Conservation (phyloP, 2,113 vertebrate species). For the Paradoxurus hermaphroditus region DNA sequence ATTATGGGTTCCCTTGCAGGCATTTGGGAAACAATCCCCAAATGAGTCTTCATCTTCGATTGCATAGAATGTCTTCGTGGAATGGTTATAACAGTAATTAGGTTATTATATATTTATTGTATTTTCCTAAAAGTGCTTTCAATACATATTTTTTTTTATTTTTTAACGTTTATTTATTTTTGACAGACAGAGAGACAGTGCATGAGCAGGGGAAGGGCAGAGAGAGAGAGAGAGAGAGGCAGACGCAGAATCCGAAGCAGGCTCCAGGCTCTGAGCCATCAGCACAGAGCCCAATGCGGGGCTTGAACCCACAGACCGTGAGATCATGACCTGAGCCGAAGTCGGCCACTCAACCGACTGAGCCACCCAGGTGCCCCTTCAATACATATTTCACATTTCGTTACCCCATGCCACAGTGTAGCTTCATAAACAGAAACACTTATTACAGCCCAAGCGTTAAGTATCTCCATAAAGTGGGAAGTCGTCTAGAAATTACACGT, state of each 20-base stretch:
- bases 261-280: too few species aligned
- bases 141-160: constrained; percentile 41
- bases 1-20: constrained; percentile 17
- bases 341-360: too few species aligned
- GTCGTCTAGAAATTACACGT: constrained; percentile 5
- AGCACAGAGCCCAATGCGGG: too few species aligned
- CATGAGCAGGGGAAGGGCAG: too few species aligned
- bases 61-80: constrained; percentile 24
- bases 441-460: background rate
- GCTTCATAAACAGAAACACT: constrained; percentile 19
- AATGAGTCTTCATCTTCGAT: constrained; percentile 39
- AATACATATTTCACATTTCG: constrained; percentile 46
- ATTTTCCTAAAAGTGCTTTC: constrained; percentile 50
- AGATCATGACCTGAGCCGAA: too few species aligned
- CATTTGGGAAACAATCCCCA: constrained; percentile 54
- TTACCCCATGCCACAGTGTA: background rate
- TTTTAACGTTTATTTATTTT: too few species aligned
- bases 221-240: too few species aligned
- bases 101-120: constrained; percentile 50
- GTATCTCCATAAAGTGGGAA: constrained; percentile 22
- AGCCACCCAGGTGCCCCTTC: too few species aligned
- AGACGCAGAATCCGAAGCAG: too few species aligned
- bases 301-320: too few species aligned
- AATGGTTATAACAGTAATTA: constrained; percentile 42
- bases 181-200: too few species aligned